A percentile compares a stretch with the other conserved stretches of the same genome.
Evolutionary conservation across 1,140 invertebrate species (phyloP).

Genomic region (Magallana ariakensis): DNA sequence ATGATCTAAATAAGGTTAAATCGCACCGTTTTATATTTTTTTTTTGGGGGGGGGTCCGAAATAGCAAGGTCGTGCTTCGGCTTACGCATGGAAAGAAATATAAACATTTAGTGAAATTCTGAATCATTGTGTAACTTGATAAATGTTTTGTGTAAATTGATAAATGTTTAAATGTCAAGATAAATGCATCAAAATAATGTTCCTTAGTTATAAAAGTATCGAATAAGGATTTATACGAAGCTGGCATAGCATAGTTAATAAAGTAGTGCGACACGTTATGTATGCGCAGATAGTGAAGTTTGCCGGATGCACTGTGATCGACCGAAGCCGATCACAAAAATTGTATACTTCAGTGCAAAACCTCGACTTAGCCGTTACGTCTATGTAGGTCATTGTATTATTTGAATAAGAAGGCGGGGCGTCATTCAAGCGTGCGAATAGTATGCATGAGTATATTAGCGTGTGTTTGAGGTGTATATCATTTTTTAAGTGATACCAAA

Average conservation of each 20-base stretch:
- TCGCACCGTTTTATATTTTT: neutral
- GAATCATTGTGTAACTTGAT: too few relatives aligned
- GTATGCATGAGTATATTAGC: neutral
- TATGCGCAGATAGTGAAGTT: too few relatives aligned
- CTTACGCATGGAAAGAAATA: neutral
- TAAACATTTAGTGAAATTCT: neutral
- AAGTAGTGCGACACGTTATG: too few relatives aligned
- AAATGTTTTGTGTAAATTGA: too few relatives aligned
- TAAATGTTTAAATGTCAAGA: too few relatives aligned
- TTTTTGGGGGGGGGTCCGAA: neutral
- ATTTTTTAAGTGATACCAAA: neutral
- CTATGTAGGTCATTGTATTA: constrained; percentile 16
- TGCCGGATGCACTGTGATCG: neutral
- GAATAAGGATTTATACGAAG: too few relatives aligned
- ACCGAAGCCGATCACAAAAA: neutral
- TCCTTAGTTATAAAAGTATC: neutral
- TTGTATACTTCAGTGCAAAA: too few relatives aligned
- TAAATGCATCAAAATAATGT: neutral
- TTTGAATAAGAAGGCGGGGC: neutral
- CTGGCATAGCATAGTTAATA: too few relatives aligned
- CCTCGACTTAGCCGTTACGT: neutral
- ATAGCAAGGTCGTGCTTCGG: neutral
- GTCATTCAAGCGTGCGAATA: neutral
- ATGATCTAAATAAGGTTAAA: too few relatives aligned
- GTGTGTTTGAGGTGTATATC: neutral